Percentiles rank a stretch among this genome's conserved stretches.
phyloP scores from a whole-genome alignment of 2,888 invertebrate genomes.

The Troides helena region DNA sequence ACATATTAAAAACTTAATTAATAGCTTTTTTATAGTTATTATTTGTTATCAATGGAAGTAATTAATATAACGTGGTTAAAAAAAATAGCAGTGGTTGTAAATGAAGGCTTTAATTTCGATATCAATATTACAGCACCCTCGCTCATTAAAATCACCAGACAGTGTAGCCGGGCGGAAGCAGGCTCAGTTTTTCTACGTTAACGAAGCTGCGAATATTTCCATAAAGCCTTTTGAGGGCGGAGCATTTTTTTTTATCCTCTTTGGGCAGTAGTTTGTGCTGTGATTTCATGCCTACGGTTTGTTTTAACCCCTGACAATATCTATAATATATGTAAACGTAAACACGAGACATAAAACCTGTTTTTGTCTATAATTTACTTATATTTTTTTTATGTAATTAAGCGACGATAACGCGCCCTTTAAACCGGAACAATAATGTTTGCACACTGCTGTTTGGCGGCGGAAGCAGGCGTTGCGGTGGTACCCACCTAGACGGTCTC shows the following conservation, averaged over 20 bases:
- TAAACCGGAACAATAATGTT: too few species aligned
- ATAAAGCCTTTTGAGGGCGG: conserved; percentile 12
- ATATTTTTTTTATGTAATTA: too few species aligned
- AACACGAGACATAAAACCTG: neutral
- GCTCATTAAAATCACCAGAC: conserved; percentile 28
- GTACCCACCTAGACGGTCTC: too few species aligned
- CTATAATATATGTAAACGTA: neutral
- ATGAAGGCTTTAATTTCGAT: conserved; percentile 8
- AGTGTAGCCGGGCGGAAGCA: conserved; percentile 28
- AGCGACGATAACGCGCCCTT: too few species aligned
- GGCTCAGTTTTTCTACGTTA: conserved; percentile 17
- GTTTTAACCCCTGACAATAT: neutral
- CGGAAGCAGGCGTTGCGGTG: too few species aligned
- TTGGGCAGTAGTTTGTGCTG: conserved; percentile 1
- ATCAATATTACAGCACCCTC: conserved; percentile 19
- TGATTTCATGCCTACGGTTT: conserved; percentile 1
- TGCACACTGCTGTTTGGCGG: too few species aligned
- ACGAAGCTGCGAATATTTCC: conserved; percentile 27
- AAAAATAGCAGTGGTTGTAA: neutral
- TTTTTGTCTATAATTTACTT: too few species aligned
- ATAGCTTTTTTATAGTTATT: too few species aligned
- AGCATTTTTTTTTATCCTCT: conserved; percentile 12
- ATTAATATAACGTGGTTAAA: too few species aligned
- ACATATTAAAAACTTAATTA: too few species aligned
- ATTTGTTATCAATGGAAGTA: too few species aligned